Conservation (phyloP, 1,140 invertebrate genomes). For the Anagrus nilaparvatae region DNA sequence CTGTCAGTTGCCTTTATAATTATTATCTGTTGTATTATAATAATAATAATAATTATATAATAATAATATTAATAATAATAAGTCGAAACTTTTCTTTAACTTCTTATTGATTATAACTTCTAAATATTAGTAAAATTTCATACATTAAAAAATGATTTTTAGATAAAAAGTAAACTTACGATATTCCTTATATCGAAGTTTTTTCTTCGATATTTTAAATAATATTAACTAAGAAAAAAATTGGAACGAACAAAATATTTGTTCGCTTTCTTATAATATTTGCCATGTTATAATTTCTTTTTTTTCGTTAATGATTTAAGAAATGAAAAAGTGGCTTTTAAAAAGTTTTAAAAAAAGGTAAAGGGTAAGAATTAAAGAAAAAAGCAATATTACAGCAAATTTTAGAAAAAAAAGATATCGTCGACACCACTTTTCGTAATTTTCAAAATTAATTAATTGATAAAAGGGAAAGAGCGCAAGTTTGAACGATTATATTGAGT, state of each 20-base stretch:
- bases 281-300: conserved; percentile 16
- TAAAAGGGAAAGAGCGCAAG: conserved; percentile 1
- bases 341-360: conserved; percentile 16
- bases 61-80: too few species aligned
- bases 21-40: conserved; percentile 14
- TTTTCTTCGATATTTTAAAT: conserved; percentile 18
- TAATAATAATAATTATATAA: too few species aligned
- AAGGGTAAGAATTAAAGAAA: conserved; percentile 11
- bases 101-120: conserved; percentile 17
- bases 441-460: too few species aligned
- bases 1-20: conserved; percentile 16
- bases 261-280: conserved; percentile 15
- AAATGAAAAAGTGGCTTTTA: conserved; percentile 12
- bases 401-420: conserved; percentile 21
- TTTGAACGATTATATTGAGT: background rate
- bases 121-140: conserved; percentile 17
- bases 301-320: conserved; percentile 16
- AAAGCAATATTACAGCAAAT: conserved; percentile 4
- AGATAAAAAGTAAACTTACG: conserved; percentile 16
- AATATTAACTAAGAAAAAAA: conserved; percentile 15
- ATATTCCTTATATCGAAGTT: conserved; percentile 16
- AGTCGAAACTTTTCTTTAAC: conserved; percentile 16
- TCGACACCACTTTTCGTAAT: conserved; percentile 37
- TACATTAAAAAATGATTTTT: conserved; percentile 17
- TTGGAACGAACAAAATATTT: conserved; percentile 7